Conservation (phyloP, 2,797 vertebrate genomes). For the Cichlasoma orientale region DNA sequence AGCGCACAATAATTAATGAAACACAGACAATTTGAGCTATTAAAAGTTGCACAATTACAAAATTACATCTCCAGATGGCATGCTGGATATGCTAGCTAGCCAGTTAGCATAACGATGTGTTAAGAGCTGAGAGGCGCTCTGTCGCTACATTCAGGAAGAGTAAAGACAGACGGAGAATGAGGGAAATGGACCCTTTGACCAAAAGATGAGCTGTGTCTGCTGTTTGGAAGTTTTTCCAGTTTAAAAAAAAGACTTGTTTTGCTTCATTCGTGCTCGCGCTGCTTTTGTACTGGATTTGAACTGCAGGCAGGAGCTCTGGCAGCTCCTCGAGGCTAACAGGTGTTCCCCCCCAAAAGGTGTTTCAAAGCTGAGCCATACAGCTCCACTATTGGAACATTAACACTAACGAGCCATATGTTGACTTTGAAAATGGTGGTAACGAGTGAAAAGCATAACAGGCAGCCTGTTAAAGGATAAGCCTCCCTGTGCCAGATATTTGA, state of each 20-base stretch:
- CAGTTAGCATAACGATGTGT: not conserved
- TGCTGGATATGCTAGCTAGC: not conserved
- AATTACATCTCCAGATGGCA: not conserved
- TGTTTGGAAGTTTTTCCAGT: not conserved
- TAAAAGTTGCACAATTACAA: not conserved
- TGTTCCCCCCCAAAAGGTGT: not conserved
- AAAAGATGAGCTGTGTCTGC: not conserved
- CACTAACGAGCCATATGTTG: not conserved
- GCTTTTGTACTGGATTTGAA: not conserved
- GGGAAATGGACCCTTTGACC: not conserved
- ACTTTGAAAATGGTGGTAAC: not conserved
- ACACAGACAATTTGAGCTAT: not conserved
- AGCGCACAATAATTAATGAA: not conserved
- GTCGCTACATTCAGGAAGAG: not conserved
- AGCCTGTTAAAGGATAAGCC: not conserved
- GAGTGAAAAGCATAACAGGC: not conserved
- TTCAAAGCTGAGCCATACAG: rapidly evolving
- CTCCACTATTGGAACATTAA: not conserved
- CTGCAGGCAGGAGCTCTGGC: not conserved
- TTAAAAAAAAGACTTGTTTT: not conserved
- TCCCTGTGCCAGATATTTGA: not conserved
- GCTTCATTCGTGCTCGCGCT: not conserved
- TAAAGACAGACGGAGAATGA: not conserved
- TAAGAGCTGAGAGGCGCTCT: not conserved
- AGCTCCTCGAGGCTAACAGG: not conserved